Base-by-base conservation (phyloP, 2,888 invertebrate genomes). In the Pammene aurita region DNA sequence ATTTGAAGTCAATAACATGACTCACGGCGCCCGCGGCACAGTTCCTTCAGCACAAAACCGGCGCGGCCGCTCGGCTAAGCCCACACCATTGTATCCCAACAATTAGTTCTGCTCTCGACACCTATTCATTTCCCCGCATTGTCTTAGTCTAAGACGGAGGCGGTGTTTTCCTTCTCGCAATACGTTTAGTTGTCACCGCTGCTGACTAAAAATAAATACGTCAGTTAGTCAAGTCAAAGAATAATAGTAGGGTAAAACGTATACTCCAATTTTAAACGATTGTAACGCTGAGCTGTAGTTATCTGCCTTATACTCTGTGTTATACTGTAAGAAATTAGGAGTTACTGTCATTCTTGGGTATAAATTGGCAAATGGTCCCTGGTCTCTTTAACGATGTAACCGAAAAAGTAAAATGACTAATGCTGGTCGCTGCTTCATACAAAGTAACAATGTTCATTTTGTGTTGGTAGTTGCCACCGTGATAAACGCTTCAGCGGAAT, bases 401-500 rank as follows among this genome's bases (percentile, higher is more conserved):
- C n/a, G n/a, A n/a, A n/a, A n/a, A n/a, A n/a, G n/a, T n/a, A n/a
- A n/a, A n/a, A n/a, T n/a, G n/a, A n/a, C n/a, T n/a, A n/a, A n/a
- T n/a, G n/a, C n/a, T n/a, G n/a, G n/a, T n/a, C n/a, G n/a, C n/a
- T 26, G 26, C 4, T 26, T 2, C 26, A 26, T 26, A 38, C 38
- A 7, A 38, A 38, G 7, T 38, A 38, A 38, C 4, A 26, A 26
- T n/a, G 26, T 35, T 0, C 7, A 55, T 34, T 35, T 5, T 14
- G 7, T 14, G n/a, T 35, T 34, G 55, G 76, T 92, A 94, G 94
- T 87, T 42, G 84, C 92, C 35, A 89, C 94, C 0, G 88, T 92
- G 1, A 90, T 94, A 56, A 95, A 95, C 82, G 85, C 94, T 5
- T 95, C 95, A 0, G 92, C 92, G 42, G 92, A 90, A 60, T 94